Percentiles rank a stretch among this genome's conserved stretches.
These are phyloP conservation scores for Colletes collaris DNA, from an alignment of 2,888 invertebrate genomes.

Conservation along the genomic window DNA sequence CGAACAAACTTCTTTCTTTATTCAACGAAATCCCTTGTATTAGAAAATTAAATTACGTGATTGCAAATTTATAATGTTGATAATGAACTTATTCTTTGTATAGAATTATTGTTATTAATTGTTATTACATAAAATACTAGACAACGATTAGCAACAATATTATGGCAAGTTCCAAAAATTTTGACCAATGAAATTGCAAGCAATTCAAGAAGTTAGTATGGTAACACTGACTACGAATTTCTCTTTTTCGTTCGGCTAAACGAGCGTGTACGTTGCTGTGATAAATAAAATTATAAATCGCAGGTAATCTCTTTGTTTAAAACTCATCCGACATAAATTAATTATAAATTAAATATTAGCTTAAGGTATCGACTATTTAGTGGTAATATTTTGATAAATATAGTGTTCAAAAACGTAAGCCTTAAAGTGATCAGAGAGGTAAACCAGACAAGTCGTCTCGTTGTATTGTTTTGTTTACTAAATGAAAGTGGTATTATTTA, in stretches of 20 bases:
- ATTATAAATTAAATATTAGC: neutral
- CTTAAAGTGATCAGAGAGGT: constrained; percentile 20
- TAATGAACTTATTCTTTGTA: neutral
- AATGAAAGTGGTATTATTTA: neutral
- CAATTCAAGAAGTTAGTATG: constrained; percentile 26
- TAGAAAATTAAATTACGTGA: neutral
- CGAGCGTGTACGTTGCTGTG: constrained; percentile 74
- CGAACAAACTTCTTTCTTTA: neutral
- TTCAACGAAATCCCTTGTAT: no score
- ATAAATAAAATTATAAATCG: constrained; percentile 77
- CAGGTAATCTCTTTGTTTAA: constrained; percentile 77
- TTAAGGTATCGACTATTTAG: neutral
- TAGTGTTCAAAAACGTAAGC: neutral
- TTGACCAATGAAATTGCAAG: constrained; percentile 11
- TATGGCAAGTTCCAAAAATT: neutral
- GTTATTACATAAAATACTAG: constrained; percentile 12
- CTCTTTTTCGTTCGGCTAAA: constrained; percentile 71
- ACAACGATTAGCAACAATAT: constrained; percentile 1
- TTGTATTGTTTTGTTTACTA: constrained; percentile 10
- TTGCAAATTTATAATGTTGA: neutral
- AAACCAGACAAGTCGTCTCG: neutral
- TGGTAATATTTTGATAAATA: constrained; percentile 50
- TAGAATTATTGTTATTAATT: neutral
- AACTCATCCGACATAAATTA: constrained; percentile 42
- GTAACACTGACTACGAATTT: constrained; percentile 47